phyloP scores from a whole-genome alignment of 2,797 vertebrate genomes.

The Sarcophilus harrisii region DNA sequence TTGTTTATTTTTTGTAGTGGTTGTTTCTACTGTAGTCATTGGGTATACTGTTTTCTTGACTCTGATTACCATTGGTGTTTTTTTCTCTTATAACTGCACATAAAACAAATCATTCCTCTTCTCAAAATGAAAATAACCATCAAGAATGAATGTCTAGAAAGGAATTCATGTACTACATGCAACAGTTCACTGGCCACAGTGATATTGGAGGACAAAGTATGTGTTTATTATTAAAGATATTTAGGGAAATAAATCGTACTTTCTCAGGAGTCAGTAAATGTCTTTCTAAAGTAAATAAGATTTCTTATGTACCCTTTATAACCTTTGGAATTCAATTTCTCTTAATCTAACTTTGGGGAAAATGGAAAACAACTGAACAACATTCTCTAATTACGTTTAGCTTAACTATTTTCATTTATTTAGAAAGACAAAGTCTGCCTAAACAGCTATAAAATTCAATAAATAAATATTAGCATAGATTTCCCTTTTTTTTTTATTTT shows the following conservation, averaged over 20 bases:
- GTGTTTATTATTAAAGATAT: neutral
- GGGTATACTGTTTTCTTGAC: neutral
- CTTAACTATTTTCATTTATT: constrained; percentile 25
- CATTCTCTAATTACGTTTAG: constrained; percentile 17
- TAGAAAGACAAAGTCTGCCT: constrained; percentile 6
- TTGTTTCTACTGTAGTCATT: neutral
- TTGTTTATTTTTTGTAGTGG: no score
- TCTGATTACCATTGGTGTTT: neutral
- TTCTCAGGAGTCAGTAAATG: neutral
- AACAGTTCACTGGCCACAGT: neutral
- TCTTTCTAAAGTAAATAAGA: neutral
- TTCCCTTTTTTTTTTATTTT: constrained; percentile 22
- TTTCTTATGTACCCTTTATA: neutral
- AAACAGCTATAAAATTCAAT: constrained; percentile 49
- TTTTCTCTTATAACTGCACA: neutral
- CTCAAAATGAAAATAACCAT: neutral
- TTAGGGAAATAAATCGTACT: constrained; percentile 20
- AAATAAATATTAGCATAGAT: constrained; percentile 25
- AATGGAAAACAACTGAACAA: neutral
- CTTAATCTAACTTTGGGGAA: neutral
- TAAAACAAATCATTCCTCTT: neutral
- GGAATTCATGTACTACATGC: neutral
- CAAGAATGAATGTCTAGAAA: neutral
- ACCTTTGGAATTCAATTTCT: neutral
- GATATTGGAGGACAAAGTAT: neutral